A percentile compares a stretch with the other conserved stretches of the same genome.
Evolutionary conservation across 2,888 invertebrate species (phyloP).

Genomic region (Choreutis nemorana): DNA sequence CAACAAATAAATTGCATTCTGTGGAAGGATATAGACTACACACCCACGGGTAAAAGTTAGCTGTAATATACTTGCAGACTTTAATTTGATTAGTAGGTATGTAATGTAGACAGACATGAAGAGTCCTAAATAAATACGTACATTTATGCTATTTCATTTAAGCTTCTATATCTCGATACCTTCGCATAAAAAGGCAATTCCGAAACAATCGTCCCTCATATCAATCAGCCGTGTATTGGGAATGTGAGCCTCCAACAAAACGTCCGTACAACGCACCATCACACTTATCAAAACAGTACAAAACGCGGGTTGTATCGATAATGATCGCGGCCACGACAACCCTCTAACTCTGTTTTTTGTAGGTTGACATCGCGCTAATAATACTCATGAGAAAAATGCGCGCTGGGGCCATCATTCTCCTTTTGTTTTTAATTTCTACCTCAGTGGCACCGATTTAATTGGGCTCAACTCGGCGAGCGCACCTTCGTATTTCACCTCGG

Average conservation of each 20-base stretch:
- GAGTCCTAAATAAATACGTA: too few relatives aligned
- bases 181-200: conserved; percentile 1
- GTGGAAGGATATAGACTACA: too few relatives aligned
- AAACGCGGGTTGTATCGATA: conserved; percentile 61
- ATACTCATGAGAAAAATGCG: conserved; percentile 66
- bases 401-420: conserved; percentile 57
- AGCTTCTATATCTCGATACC: too few relatives aligned
- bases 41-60: too few relatives aligned
- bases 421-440: conserved; percentile 68
- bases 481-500: conserved; percentile 65
- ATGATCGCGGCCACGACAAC: conserved; percentile 54
- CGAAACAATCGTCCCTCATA: conserved; percentile 16
- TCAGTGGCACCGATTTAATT: conserved; percentile 68
- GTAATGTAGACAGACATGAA: too few relatives aligned
- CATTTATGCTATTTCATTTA: too few relatives aligned
- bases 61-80: too few relatives aligned
- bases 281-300: conserved; percentile 65
- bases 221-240: conserved; percentile 45
- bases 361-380: conserved; percentile 65
- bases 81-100: too few relatives aligned
- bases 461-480: conserved; percentile 62
- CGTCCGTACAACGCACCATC: conserved; percentile 35
- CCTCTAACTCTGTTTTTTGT: conserved; percentile 60
- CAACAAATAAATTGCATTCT: too few relatives aligned
- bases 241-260: conserved; percentile 53